These are phyloP conservation scores for Bellardia pandia DNA, from an alignment of 2,888 invertebrate species.

Conservation along the genomic window DNA sequence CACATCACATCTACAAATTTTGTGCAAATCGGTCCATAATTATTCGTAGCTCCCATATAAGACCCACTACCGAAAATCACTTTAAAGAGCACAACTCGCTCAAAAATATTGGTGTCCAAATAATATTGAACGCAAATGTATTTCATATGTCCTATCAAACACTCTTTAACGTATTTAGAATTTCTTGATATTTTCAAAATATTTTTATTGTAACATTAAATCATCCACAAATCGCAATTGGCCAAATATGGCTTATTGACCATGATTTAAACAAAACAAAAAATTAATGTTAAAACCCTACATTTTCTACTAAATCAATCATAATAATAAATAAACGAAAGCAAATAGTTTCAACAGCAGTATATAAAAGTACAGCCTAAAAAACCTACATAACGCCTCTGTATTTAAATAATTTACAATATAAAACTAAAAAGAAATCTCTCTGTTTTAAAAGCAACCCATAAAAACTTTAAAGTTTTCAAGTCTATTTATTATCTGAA, in stretches of 20 bases:
- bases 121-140: too few relatives aligned
- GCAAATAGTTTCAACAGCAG: conserved; percentile 22
- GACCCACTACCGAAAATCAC: too few relatives aligned
- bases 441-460: conserved; percentile 18
- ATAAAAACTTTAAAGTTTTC: conserved; percentile 28
- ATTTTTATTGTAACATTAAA: conserved; percentile 8
- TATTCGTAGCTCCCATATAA: too few relatives aligned
- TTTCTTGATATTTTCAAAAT: conserved; percentile 6
- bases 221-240: neutral
- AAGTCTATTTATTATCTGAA: conserved; percentile 27
- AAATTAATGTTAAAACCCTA: neutral
- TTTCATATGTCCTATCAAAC: too few relatives aligned
- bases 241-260: conserved; percentile 44
- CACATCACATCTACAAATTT: too few relatives aligned
- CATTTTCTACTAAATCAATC: conserved; percentile 59
- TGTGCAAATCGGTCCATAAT: too few relatives aligned
- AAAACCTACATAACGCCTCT: conserved; percentile 70
- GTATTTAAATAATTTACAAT: conserved; percentile 65
- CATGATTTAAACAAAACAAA: conserved; percentile 28
- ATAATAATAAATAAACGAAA: conserved; percentile 1
- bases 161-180: neutral
- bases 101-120: too few relatives aligned
- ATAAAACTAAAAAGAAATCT: conserved; percentile 36
- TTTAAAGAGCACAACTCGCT: too few relatives aligned
- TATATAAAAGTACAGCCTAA: conserved; percentile 27